Evolutionary conservation across 2,797 vertebrate genomes (phyloP), one percentile per base, ranked within the genome.

Genomic region (Periparus ater): DNA sequence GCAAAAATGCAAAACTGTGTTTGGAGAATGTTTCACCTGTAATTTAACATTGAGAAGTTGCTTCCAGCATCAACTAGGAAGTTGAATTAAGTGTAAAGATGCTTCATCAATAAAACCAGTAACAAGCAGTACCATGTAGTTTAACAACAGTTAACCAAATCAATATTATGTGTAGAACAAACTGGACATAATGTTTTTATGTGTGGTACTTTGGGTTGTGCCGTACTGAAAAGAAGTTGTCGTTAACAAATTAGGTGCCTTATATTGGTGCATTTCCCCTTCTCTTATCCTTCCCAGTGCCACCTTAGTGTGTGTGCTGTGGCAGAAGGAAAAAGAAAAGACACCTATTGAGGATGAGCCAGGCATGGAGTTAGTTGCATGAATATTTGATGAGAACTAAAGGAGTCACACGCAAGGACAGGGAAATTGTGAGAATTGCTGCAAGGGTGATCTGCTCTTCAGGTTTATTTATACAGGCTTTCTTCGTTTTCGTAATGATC

Each of bases 351-450:
- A 73, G 48, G 73, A 60, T 55, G 79, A 88, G 53, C 48, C 34
- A 63, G 62, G 40, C 61, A 3, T 60, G 62, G 57, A 80, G 36
- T 21, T 85, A 38, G 51, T 63, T 1, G 7, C 55, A 78, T 89
- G 55, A 85, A 86, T 93, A 88, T 96, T 89, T 96, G 21, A 85
- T 96, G 91, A 88, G 73, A 78, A 60, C 68, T 88, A 50, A 92
- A 89, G 32, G 38, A 91, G 84, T 92, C 67, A 19, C 54, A 82
- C n/a, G 10, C 60, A 63, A 89, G 80, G 90, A 57, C 82, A 73
- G 66, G 42, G 34, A 80, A 71, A n/a, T 58, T 89, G 58, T 89
- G 60, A 55, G 62, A 91, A 89, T 57, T 76, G 11, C 51, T 58
- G 7, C 77, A 76, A 86, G 54, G 29, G 70, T 94, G 82, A 93